Percentiles rank a stretch among this genome's conserved stretches.
Conservation (phyloP, 2,797 vertebrate genomes). For the Mastacembelus armatus region DNA sequence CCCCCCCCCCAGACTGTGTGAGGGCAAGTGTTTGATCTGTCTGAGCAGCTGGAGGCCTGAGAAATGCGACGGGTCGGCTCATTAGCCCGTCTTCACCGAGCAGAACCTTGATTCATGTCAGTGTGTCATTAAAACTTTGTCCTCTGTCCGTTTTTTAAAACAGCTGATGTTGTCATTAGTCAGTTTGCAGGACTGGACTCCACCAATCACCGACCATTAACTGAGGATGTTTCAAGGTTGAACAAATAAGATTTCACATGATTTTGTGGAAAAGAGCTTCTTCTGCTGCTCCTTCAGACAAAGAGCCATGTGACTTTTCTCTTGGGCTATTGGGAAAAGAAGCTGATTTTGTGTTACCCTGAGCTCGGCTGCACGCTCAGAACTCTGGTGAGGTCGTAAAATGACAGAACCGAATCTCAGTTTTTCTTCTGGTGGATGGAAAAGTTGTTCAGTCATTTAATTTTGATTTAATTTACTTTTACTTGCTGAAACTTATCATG, state of each 20-base stretch:
- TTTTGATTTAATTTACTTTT: background rate
- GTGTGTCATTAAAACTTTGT: conserved; percentile 17
- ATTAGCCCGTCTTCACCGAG: conserved; percentile 45
- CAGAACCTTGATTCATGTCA: background rate
- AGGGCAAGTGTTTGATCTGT: conserved; percentile 42
- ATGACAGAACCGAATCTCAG: background rate
- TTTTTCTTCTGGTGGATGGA: background rate
- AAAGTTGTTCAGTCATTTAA: background rate
- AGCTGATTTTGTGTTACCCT: no score
- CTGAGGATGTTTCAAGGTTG: conserved; percentile 4
- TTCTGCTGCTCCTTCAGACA: conserved; percentile 9
- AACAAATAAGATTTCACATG: background rate
- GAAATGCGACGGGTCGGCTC: conserved; percentile 28
- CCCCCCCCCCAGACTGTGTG: conserved; percentile 17
- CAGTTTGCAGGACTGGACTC: no score
- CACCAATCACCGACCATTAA: no score
- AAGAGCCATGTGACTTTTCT: conserved; percentile 6
- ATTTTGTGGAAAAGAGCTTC: background rate
- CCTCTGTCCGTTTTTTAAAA: conserved; percentile 17
- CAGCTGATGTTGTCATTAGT: no score
- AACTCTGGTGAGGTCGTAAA: background rate
- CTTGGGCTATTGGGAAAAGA: conserved; percentile 28
- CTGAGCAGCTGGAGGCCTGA: conserved; percentile 44
- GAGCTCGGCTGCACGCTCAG: background rate
- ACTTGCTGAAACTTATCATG: background rate